phyloP scores from a whole-genome alignment of 2,888 invertebrate species.

The Sturmia bella region DNA sequence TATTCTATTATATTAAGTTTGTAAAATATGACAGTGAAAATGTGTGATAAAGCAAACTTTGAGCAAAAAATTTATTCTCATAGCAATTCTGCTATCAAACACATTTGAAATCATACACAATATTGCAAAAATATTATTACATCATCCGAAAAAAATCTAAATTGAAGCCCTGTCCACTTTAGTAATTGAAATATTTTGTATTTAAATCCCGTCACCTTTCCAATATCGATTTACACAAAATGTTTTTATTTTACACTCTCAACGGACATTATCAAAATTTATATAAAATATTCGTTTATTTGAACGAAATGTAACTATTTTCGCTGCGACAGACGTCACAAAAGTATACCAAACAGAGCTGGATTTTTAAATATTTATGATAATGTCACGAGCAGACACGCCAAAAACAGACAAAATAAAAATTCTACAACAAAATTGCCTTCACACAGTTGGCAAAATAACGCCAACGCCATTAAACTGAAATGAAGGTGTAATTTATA shows the following conservation, averaged over 20 bases:
- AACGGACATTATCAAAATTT: slow-evolving; percentile 3
- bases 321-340: slow-evolving; percentile 35
- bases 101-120: background rate
- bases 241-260: background rate
- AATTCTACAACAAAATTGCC: slow-evolving; percentile 4
- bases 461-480: slow-evolving; percentile 26
- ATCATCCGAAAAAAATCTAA: background rate
- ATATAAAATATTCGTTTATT: background rate
- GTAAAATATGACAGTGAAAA: too few relatives aligned
- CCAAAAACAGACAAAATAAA: background rate
- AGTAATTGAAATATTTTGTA: background rate
- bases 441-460: slow-evolving; percentile 15
- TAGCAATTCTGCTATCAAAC: background rate
- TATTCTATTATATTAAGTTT: too few relatives aligned
- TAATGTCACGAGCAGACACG: slow-evolving; percentile 25
- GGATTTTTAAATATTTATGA: slow-evolving; percentile 43
- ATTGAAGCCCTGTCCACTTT: background rate
- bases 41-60: too few relatives aligned
- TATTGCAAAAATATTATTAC: background rate
- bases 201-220: slow-evolving; percentile 5
- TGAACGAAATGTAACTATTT: slow-evolving; percentile 20
- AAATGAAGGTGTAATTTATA: background rate
- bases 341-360: background rate
- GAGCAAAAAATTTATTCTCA: too few relatives aligned
- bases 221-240: slow-evolving; percentile 35